phyloP scores from a whole-genome alignment of 2,797 vertebrate species.

The Gouania willdenowi region DNA sequence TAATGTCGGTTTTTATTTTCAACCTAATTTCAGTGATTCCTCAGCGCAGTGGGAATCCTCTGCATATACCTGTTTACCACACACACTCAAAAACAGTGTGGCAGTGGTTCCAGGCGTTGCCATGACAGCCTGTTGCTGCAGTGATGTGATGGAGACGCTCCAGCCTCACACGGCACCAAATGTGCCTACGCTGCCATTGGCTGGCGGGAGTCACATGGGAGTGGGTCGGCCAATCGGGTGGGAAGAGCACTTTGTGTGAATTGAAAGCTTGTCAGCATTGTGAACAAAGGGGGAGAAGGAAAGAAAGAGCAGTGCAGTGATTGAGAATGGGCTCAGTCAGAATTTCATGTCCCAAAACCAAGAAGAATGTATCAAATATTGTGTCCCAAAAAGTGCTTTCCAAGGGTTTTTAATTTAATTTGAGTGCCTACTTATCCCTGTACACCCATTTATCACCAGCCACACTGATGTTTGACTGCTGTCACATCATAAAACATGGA shows the following conservation, averaged over 20 bases:
- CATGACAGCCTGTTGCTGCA: slow-evolving; percentile 79
- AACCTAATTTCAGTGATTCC: slow-evolving; percentile 29
- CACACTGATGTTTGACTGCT: slow-evolving; percentile 24
- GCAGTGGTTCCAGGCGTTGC: slow-evolving; percentile 71
- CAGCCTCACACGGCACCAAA: slow-evolving; percentile 68
- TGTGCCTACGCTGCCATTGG: slow-evolving; percentile 65
- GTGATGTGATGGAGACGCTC: slow-evolving; percentile 67
- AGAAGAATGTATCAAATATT: neutral
- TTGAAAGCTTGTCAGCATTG: slow-evolving; percentile 71
- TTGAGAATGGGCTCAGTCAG: slow-evolving; percentile 31
- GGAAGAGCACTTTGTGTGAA: slow-evolving; percentile 69
- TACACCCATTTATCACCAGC: slow-evolving; percentile 1
- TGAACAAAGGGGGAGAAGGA: slow-evolving; percentile 58
- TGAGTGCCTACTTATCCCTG: neutral
- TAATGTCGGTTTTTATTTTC: neutral
- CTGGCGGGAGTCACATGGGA: slow-evolving; percentile 45
- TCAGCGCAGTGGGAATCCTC: slow-evolving; percentile 17
- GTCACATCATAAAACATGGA: slow-evolving; percentile 46
- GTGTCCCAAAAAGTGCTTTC: neutral
- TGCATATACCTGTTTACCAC: slow-evolving; percentile 20
- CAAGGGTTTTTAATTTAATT: neutral
- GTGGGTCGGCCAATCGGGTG: slow-evolving; percentile 47
- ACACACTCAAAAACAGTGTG: slow-evolving; percentile 35
- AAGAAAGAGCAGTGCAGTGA: slow-evolving; percentile 46
- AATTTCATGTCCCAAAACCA: slow-evolving; percentile 24